Conservation (phyloP, 1,140 invertebrate species). For the Drosophila micromelanica region DNA sequence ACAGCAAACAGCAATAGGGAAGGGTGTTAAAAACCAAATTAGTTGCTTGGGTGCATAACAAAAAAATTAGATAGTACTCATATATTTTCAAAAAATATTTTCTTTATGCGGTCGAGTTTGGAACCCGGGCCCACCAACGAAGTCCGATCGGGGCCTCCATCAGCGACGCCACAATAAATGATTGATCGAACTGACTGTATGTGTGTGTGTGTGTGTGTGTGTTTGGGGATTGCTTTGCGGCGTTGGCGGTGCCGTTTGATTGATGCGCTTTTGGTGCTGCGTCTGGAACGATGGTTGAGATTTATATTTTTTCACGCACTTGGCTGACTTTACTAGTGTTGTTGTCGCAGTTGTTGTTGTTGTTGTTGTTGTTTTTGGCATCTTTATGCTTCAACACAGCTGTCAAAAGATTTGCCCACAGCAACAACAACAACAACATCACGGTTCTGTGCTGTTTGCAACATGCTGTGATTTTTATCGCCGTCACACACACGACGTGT, state of each 20-base stretch:
- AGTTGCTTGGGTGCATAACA: conserved; percentile 52
- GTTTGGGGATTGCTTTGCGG: conserved; percentile 49
- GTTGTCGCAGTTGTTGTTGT: conserved; percentile 44
- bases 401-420: conserved; percentile 81
- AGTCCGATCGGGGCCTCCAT: conserved; percentile 66
- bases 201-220: conserved; percentile 48
- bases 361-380: conserved; percentile 68
- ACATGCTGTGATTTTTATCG: conserved; percentile 83
- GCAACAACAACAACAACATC: conserved; percentile 45
- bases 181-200: conserved; percentile 67
- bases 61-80: conserved; percentile 62
- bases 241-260: conserved; percentile 73
- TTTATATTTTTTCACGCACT: conserved; percentile 64
- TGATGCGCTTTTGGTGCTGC: conserved; percentile 75
- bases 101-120: conserved; percentile 22
- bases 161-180: conserved; percentile 78
- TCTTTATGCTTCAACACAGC: conserved; percentile 82
- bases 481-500: conserved; percentile 78
- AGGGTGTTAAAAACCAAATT: conserved; percentile 29
- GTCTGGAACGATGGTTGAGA: conserved; percentile 57
- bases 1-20: too few species aligned
- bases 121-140: conserved; percentile 57
- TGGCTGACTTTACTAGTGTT: conserved; percentile 40
- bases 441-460: conserved; percentile 65
- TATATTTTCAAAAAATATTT: conserved; percentile 67